Percentiles rank a stretch among this genome's conserved stretches.
phyloP scores from a whole-genome alignment of 2,888 invertebrate genomes.

The Nephrocerus scutellatus region DNA sequence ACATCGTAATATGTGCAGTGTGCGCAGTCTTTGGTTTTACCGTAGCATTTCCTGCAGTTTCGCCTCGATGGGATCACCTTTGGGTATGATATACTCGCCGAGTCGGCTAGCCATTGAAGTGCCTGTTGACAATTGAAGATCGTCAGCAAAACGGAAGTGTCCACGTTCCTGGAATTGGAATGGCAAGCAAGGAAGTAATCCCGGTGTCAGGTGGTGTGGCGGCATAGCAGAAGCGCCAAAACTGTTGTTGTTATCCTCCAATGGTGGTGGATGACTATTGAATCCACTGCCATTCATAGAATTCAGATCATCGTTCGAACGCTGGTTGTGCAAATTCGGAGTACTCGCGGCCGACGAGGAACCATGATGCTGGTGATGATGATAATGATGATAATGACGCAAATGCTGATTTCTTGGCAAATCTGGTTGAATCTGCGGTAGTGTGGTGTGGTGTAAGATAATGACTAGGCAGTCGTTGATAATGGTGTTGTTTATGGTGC shows the following conservation, averaged over 20 bases:
- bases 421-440: conserved; percentile 27
- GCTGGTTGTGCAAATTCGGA: conserved; percentile 44
- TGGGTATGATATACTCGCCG: conserved; percentile 85
- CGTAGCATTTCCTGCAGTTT: conserved; percentile 86
- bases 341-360: conserved; percentile 49
- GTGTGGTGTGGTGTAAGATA: too few species aligned
- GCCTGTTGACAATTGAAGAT: conserved; percentile 64
- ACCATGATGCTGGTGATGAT: conserved; percentile 35
- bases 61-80: conserved; percentile 91
- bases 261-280: conserved; percentile 13
- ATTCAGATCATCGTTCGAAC: conserved; percentile 19
- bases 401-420: conserved; percentile 26
- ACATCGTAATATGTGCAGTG: conserved; percentile 86
- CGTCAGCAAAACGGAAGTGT: conserved; percentile 77
- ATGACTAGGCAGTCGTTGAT: conserved; percentile 26
- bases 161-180: conserved; percentile 78
- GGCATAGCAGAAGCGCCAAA: conserved; percentile 30
- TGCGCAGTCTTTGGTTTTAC: conserved; percentile 89
- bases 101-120: conserved; percentile 77
- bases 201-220: conserved; percentile 48
- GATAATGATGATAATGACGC: conserved; percentile 26
- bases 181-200: conserved; percentile 51
- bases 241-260: conserved; percentile 41
- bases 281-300: not conserved
- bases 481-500: conserved; percentile 15